Evolutionary conservation across 1,140 invertebrate species (phyloP).

Genomic region (Stegodyphus dumicola): DNA sequence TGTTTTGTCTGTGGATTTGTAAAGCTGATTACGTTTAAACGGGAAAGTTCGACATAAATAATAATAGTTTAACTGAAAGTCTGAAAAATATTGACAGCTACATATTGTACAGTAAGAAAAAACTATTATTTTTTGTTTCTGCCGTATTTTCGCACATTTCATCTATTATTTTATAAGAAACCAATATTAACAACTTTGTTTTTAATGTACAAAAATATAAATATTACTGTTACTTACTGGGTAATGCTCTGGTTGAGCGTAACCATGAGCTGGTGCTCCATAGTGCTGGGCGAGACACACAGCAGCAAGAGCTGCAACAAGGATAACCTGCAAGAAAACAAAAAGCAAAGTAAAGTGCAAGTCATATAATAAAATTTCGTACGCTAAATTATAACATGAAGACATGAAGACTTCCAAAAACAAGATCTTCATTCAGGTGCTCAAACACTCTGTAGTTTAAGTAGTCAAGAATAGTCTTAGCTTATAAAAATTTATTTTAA

Average conservation of each 20-base stretch:
- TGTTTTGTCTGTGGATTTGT: too few species aligned
- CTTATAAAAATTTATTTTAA: too few species aligned
- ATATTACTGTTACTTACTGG: constrained; percentile 9
- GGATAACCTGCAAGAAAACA: constrained; percentile 23
- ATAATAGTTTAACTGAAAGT: too few species aligned
- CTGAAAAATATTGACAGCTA: too few species aligned
- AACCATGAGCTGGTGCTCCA: constrained; percentile 21
- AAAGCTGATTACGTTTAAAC: too few species aligned
- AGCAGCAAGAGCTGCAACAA: constrained; percentile 46
- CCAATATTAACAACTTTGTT: neutral
- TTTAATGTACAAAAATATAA: neutral
- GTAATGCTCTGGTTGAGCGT: constrained; percentile 38
- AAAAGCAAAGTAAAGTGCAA: neutral
- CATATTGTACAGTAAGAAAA: too few species aligned
- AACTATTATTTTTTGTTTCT: too few species aligned
- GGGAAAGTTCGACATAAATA: too few species aligned
- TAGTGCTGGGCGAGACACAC: constrained; percentile 53
- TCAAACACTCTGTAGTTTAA: too few species aligned
- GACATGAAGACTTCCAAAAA: too few species aligned
- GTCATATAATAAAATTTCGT: neutral
- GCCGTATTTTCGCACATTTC: neutral
- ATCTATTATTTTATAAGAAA: neutral
- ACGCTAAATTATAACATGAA: neutral
- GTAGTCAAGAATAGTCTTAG: too few species aligned
- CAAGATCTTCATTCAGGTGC: too few species aligned